A percentile compares a stretch with the other conserved stretches of the same genome.
These are phyloP conservation scores for Noctilio leporinus DNA, from an alignment of 2,113 vertebrate genomes.

Conservation along the genomic window DNA sequence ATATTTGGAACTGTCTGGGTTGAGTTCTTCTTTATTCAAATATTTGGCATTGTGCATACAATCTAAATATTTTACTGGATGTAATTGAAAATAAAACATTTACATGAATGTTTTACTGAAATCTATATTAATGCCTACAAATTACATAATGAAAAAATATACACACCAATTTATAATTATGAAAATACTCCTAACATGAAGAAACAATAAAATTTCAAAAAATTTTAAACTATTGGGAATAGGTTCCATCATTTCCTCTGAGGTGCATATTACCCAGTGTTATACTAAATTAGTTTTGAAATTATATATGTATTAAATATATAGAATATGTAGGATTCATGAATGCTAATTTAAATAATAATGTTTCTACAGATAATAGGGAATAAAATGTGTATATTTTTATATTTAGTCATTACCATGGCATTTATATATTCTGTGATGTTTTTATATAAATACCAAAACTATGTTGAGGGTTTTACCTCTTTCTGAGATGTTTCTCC, in stretches of 20 bases:
- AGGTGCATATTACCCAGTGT: neutral
- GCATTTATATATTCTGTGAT: neutral
- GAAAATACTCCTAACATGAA: neutral
- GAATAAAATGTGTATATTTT: constrained; percentile 38
- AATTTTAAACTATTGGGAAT: neutral
- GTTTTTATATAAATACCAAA: neutral
- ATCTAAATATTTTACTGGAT: neutral
- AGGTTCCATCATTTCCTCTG: constrained; percentile 14
- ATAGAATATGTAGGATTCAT: neutral
- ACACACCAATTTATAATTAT: neutral
- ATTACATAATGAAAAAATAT: neutral
- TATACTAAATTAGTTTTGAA: constrained; percentile 29
- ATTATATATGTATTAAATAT: neutral
- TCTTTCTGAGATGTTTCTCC: neutral
- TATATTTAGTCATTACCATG: neutral
- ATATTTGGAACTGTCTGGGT: neutral
- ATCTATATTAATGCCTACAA: constrained; percentile 2
- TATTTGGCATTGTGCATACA: constrained; percentile 11
- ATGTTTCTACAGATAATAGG: neutral
- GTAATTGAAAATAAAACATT: constrained; percentile 25
- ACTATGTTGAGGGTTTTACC: neutral
- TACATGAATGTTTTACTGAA: constrained; percentile 6
- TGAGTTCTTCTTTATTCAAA: neutral
- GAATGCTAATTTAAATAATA: constrained; percentile 21
- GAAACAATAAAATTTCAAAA: constrained; percentile 21